Conservation (phyloP, 2,888 invertebrate genomes). For the Abrostola triplasia region DNA sequence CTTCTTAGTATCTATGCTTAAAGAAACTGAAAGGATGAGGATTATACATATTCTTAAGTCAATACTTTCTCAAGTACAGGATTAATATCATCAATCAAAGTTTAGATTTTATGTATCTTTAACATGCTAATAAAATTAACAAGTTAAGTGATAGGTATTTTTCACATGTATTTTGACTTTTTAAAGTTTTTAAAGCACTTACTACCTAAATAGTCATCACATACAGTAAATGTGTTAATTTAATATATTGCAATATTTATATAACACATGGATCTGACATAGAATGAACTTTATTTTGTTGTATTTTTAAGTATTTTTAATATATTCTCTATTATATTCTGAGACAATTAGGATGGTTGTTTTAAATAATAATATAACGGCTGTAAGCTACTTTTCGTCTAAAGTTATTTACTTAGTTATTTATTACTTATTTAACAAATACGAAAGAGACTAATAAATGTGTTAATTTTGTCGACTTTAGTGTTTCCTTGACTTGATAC, state of each 20-base stretch:
- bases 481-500: background rate
- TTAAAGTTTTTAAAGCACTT: too few species aligned
- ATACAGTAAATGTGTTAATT: too few species aligned
- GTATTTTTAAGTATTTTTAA: constrained; percentile 9
- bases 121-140: too few species aligned
- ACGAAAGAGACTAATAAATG: constrained; percentile 19
- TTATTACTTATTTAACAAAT: background rate
- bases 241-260: too few species aligned
- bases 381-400: constrained; percentile 10
- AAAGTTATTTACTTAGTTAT: background rate
- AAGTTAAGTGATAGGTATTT: too few species aligned
- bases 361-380: constrained; percentile 5
- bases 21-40: constrained; percentile 11
- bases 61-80: too few species aligned
- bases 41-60: too few species aligned
- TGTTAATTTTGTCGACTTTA: constrained; percentile 11
- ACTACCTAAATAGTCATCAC: too few species aligned
- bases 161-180: too few species aligned
- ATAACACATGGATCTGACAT: constrained; percentile 24
- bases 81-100: too few species aligned
- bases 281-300: constrained; percentile 40
- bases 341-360: background rate
- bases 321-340: constrained; percentile 2
- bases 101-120: too few species aligned
- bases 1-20: background rate